Evolutionary conservation across 2,797 vertebrate genomes (phyloP).

Genomic region (Pseudopleuronectes americanus): DNA sequence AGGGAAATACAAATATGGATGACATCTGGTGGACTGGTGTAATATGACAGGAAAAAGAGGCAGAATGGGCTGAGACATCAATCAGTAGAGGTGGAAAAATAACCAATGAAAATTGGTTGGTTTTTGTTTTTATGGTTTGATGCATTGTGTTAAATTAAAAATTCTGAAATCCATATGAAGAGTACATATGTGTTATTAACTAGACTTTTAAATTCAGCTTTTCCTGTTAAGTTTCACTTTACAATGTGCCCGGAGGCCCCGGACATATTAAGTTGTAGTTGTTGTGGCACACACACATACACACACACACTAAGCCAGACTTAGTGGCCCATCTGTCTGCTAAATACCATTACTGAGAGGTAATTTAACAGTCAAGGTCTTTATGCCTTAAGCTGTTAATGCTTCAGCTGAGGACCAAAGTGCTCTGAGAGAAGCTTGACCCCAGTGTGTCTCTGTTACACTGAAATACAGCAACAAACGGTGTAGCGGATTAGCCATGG

Average conservation of each 20-base stretch:
- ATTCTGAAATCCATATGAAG: neutral
- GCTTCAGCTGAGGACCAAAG: conserved; percentile 43
- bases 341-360: conserved; percentile 65
- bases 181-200: neutral
- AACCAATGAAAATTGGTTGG: too few relatives aligned
- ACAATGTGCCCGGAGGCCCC: conserved; percentile 9
- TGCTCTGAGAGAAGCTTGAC: conserved; percentile 44
- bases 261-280: conserved; percentile 9
- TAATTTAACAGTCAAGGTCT: conserved; percentile 70
- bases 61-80: too few relatives aligned
- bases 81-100: too few relatives aligned
- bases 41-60: too few relatives aligned
- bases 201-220: neutral
- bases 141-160: too few relatives aligned
- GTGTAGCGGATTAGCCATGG: conserved; percentile 13
- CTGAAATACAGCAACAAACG: conserved; percentile 24
- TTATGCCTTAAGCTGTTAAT: conserved; percentile 70
- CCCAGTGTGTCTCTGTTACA: conserved; percentile 22
- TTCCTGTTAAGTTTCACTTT: conserved; percentile 16
- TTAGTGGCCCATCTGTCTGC: conserved; percentile 64
- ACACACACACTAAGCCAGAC: conserved; percentile 41
- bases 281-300: neutral
- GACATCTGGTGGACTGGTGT: too few relatives aligned
- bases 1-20: too few relatives aligned
- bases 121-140: neutral